Conservation (phyloP, 2,888 invertebrate species). For the Spodoptera picta region DNA sequence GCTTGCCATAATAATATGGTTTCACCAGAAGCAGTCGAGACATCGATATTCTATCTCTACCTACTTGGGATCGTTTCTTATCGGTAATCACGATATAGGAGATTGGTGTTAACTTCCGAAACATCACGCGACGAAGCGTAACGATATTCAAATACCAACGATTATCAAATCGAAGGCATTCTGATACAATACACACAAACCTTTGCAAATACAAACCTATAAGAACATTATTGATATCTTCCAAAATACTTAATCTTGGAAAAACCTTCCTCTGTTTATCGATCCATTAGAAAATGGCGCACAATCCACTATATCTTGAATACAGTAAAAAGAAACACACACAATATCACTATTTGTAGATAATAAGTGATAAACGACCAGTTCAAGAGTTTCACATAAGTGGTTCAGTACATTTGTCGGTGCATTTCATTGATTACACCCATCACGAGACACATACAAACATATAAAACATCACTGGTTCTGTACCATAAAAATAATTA, state of each 20-base stretch:
- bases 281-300: constrained; percentile 1
- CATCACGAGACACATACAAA: constrained; percentile 4
- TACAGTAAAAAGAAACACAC: neutral
- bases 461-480: constrained; percentile 10
- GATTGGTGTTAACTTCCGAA: no score
- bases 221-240: no score
- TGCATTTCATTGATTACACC: constrained; percentile 21
- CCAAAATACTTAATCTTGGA: neutral
- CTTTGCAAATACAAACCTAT: no score
- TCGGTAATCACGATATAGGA: no score
- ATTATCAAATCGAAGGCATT: no score
- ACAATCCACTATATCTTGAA: neutral
- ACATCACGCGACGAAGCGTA: no score
- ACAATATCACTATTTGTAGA: constrained; percentile 17
- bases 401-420: constrained; percentile 7
- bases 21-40: no score
- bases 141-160: no score
- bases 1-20: no score
- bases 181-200: no score
- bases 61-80: no score
- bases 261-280: neutral
- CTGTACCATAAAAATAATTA: constrained; percentile 19
- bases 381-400: constrained; percentile 23
- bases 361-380: constrained; percentile 20
- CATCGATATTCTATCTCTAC: no score